These are phyloP conservation scores for Minunthozetes semirufus DNA, from an alignment of 2,888 invertebrate species.

Conservation along the genomic window DNA sequence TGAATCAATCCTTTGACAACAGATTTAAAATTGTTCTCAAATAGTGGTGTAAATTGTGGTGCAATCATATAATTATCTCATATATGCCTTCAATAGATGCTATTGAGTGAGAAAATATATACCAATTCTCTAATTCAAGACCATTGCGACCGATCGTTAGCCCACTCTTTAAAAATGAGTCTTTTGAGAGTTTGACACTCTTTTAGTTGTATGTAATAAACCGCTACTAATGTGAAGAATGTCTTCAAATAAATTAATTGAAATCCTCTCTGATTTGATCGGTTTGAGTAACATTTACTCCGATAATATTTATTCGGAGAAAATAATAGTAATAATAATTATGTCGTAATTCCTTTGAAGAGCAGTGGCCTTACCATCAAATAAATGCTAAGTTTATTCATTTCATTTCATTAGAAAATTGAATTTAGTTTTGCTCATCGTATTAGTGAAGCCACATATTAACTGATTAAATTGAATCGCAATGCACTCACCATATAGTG, in stretches of 20 bases:
- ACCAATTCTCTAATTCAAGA: too few relatives aligned
- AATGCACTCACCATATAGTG: too few relatives aligned
- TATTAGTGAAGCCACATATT: slow-evolving; percentile 3
- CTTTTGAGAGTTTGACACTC: neutral
- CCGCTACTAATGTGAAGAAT: neutral
- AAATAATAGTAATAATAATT: too few relatives aligned
- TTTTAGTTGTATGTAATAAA: neutral
- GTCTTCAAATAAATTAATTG: neutral
- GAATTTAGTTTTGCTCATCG: neutral
- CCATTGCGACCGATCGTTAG: neutral
- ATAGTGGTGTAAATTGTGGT: too few relatives aligned
- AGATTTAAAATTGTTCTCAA: too few relatives aligned
- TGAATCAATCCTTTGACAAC: too few relatives aligned
- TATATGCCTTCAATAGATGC: too few relatives aligned
- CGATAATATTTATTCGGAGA: neutral
- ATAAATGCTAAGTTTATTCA: slow-evolving; percentile 8
- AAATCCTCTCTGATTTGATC: neutral
- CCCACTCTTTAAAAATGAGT: neutral
- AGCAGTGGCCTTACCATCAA: neutral
- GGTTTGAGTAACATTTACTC: neutral
- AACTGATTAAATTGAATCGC: slow-evolving; percentile 11
- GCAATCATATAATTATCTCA: too few relatives aligned
- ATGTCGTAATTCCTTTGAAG: too few relatives aligned
- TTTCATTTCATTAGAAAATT: slow-evolving; percentile 18
- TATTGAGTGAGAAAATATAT: too few relatives aligned